Conservation (phyloP, 2,797 vertebrate genomes). For the Perdix hodgsoniae region DNA sequence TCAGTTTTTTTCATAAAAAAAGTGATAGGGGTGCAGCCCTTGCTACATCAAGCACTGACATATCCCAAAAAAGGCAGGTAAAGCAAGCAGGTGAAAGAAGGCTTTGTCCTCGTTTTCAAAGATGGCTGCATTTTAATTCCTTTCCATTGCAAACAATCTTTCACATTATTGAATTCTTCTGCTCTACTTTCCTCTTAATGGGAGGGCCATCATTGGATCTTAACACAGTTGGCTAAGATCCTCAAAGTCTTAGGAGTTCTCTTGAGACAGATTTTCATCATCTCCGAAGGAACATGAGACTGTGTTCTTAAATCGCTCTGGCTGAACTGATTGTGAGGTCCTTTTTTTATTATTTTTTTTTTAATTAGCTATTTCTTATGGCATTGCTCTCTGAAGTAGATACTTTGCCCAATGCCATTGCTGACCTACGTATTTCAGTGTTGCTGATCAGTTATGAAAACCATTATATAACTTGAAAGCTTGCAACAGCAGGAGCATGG, state of each 20-base stretch:
- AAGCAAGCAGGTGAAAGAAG: background rate
- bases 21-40: background rate
- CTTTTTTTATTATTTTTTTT: accelerated
- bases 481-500: background rate
- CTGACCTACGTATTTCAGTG: background rate
- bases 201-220: background rate
- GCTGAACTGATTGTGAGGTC: background rate
- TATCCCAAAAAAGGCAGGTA: background rate
- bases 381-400: background rate
- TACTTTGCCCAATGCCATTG: background rate
- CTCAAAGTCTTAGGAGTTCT: background rate
- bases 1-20: background rate
- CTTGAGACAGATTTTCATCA: background rate
- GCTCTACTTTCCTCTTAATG: background rate
- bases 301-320: background rate
- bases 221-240: background rate
- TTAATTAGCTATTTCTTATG: background rate
- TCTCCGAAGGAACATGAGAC: background rate
- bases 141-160: background rate
- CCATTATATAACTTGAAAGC: background rate
- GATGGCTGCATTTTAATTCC: background rate
- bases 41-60: background rate
- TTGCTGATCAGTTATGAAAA: background rate
- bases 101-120: background rate
- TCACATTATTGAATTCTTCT: background rate